A percentile compares a stretch with the other conserved stretches of the same genome.
These are phyloP conservation scores for Stegana nigrithorax DNA, from an alignment of 2,888 invertebrate genomes.

Conservation along the genomic window DNA sequence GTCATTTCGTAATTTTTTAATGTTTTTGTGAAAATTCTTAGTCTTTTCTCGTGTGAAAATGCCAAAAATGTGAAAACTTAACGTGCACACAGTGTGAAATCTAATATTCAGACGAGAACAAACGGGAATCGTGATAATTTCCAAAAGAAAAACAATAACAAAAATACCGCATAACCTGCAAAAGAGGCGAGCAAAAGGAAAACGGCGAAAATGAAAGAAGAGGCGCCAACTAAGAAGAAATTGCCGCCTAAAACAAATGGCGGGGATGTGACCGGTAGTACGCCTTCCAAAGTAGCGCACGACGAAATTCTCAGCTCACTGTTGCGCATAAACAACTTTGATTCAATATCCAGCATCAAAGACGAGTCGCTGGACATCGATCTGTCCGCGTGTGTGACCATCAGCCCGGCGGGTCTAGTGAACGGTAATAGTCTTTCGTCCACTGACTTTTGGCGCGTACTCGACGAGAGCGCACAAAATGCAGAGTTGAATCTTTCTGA, in stretches of 20 bases:
- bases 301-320: constrained; percentile 66
- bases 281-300: constrained; percentile 57
- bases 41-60: constrained; percentile 32
- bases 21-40: constrained; percentile 42
- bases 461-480: constrained; percentile 65
- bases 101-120: constrained; percentile 25
- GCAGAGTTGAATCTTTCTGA: constrained; percentile 49
- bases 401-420: constrained; percentile 60
- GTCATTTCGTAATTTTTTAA: constrained; percentile 62
- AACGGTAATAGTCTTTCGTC: constrained; percentile 64
- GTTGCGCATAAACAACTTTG: constrained; percentile 65
- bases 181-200: constrained; percentile 50
- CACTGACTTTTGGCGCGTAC: constrained; percentile 66
- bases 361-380: constrained; percentile 67
- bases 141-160: constrained; percentile 38
- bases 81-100: constrained; percentile 31
- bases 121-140: no score
- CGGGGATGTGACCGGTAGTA: constrained; percentile 36
- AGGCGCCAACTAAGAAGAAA: constrained; percentile 66
- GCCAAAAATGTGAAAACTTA: constrained; percentile 34
- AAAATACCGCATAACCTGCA: constrained; percentile 65
- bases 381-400: constrained; percentile 67
- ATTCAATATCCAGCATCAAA: constrained; percentile 67
- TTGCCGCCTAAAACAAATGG: constrained; percentile 64
- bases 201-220: constrained; percentile 56